Evolutionary conservation across 2,113 vertebrate species (phyloP), one percentile per base, ranked within the genome.

Genomic region (Hippocampus abdominalis): DNA sequence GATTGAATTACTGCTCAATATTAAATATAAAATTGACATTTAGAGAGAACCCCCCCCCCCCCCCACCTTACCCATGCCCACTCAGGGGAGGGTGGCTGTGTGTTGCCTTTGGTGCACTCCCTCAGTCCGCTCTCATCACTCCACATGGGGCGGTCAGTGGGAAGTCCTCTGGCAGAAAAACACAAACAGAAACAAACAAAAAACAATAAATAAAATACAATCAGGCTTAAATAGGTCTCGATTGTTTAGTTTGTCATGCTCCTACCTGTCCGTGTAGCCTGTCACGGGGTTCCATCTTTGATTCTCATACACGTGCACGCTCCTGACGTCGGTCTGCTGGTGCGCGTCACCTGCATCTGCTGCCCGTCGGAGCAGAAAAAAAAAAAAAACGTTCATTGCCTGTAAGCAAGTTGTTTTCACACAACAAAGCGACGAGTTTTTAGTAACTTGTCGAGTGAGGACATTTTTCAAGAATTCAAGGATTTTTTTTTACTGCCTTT

Each of bases 261-360:
- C 78, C 32, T 78, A 97, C 96, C 95, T 96, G 92, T 94, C 94
- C 70, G 94, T 95, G 51, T 99, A 99, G 85, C 97, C 97, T 0
- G 95, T 95, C 88, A 99, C 90, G 0, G 97, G 96, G 76, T 98
- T 99, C 97, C 97, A 99, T 64, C 97, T 94, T 81, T 99, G 97
- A 82, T 99, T 99, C 90, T 99, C 97, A 0, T 95, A 99, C 85
- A 99, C 92, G 61, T 92, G 92, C 54, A 99, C 80, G 0, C 89
- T 94, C 84, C 94, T 94, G 71, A 94, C 88, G 4, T 99, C 97
- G 0, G 92, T 94, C 88, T 97, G 94, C 0, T 89, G 84, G 1
- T 92, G 93, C 77, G 92, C 87, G 65, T 93, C 91, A 67, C 88
- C 89, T 8, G 79, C 87, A 62, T 91, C 94, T 68, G 86, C 93